Evolutionary conservation across 2,113 vertebrate genomes (phyloP).

Genomic region (Illadopsis cleaveri): DNA sequence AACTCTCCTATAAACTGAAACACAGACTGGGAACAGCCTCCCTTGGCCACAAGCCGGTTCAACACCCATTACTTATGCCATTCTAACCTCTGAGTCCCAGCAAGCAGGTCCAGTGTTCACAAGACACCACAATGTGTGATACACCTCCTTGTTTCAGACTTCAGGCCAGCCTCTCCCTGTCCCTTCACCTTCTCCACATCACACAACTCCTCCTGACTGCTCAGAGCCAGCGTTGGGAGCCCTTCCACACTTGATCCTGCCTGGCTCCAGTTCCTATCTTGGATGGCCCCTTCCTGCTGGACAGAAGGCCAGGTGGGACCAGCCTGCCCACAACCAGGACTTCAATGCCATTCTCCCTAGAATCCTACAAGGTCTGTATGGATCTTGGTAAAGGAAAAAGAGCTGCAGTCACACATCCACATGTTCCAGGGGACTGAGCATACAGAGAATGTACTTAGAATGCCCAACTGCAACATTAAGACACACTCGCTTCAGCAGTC

Average conservation of each 20-base stretch:
- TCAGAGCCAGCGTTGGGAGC: background rate
- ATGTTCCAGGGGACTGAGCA: background rate
- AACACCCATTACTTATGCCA: background rate
- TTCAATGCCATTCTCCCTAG: background rate
- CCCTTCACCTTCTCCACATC: rapidly evolving
- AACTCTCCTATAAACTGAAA: background rate
- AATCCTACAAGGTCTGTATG: background rate
- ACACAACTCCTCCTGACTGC: background rate
- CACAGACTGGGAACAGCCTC: background rate
- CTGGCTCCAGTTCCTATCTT: background rate
- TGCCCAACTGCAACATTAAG: background rate
- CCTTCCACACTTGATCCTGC: background rate
- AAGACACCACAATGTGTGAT: background rate
- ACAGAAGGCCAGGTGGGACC: background rate
- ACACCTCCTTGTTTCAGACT: rapidly evolving
- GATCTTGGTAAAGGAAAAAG: background rate
- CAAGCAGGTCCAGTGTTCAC: background rate
- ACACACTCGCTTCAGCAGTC: background rate
- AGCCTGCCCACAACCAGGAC: background rate
- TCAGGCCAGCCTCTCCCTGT: background rate
- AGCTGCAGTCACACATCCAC: background rate
- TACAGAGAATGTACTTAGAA: background rate
- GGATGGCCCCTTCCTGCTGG: background rate
- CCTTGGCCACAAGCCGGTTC: background rate
- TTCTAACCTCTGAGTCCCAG: background rate